These are phyloP conservation scores for Andricus grossulariae DNA, from an alignment of 1,140 invertebrate genomes.

Conservation along the genomic window DNA sequence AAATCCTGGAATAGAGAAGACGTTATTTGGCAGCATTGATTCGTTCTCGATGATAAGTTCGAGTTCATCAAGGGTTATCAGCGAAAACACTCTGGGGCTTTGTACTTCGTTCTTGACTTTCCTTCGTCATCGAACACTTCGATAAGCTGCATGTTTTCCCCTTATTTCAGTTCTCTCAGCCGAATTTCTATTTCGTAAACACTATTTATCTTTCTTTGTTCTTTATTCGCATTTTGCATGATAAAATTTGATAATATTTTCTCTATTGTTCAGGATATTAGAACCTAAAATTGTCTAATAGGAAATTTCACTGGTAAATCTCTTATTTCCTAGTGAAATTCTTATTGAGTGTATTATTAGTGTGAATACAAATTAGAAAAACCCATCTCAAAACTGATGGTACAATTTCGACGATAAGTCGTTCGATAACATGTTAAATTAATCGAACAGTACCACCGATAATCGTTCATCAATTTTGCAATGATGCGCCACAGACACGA, in stretches of 20 bases:
- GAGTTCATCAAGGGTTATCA: constrained; percentile 24
- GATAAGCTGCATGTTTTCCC: too few species aligned
- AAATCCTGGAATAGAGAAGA: not conserved
- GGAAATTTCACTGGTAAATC: too few species aligned
- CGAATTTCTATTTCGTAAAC: too few species aligned
- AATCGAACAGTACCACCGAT: not conserved
- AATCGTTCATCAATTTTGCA: constrained; percentile 19
- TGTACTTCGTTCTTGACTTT: constrained; percentile 6
- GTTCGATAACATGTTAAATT: not conserved
- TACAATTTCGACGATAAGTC: not conserved
- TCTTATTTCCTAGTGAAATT: too few species aligned
- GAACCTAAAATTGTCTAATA: too few species aligned
- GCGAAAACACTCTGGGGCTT: not conserved
- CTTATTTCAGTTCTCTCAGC: too few species aligned
- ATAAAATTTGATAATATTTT: not conserved
- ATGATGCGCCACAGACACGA: not conserved
- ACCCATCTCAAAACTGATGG: not conserved
- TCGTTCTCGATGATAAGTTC: not conserved
- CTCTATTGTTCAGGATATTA: not conserved
- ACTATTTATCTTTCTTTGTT: too few species aligned
- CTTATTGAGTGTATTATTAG: too few species aligned
- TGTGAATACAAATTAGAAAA: not conserved
- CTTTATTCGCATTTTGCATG: too few species aligned
- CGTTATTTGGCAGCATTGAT: not conserved
- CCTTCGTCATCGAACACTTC: not conserved